phyloP scores from a whole-genome alignment of 2,797 vertebrate species.

The Cetoscarus ocellatus region DNA sequence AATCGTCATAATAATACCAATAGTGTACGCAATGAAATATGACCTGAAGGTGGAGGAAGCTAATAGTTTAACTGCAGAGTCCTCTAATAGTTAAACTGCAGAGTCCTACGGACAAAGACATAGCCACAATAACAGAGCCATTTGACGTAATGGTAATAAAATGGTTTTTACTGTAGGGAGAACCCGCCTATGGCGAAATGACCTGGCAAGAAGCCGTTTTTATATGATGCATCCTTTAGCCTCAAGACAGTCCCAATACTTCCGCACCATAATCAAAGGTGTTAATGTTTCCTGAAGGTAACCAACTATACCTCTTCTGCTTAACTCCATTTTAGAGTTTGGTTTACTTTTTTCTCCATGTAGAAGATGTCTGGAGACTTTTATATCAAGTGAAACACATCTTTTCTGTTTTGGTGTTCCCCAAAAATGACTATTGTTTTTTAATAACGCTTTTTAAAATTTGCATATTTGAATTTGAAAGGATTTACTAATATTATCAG shows the following conservation, averaged over 20 bases:
- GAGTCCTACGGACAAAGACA: conserved; percentile 45
- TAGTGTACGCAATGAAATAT: not conserved
- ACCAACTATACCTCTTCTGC: not conserved
- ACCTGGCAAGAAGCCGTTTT: conserved; percentile 42
- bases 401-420: not conserved
- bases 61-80: conserved; percentile 27
- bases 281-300: conserved; percentile 15
- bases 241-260: conserved; percentile 26
- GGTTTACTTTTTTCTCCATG: not conserved
- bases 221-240: conserved; percentile 48
- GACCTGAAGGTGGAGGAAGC: conserved; percentile 36
- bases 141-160: conserved; percentile 45
- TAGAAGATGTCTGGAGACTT: not conserved
- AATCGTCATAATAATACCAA: not conserved
- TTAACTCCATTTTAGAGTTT: not conserved
- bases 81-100: conserved; percentile 29
- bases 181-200: conserved; percentile 60
- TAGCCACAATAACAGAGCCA: conserved; percentile 52
- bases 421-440: not conserved
- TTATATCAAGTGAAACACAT: not conserved
- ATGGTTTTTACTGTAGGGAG: conserved; percentile 37
- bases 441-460: not conserved
- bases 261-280: conserved; percentile 39
- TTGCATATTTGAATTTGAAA: not conserved
- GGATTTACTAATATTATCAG: not conserved